Evolutionary conservation across 2,113 vertebrate species (phyloP), one percentile per base, ranked within the genome.

Genomic region (Urocitellus parryii): DNA sequence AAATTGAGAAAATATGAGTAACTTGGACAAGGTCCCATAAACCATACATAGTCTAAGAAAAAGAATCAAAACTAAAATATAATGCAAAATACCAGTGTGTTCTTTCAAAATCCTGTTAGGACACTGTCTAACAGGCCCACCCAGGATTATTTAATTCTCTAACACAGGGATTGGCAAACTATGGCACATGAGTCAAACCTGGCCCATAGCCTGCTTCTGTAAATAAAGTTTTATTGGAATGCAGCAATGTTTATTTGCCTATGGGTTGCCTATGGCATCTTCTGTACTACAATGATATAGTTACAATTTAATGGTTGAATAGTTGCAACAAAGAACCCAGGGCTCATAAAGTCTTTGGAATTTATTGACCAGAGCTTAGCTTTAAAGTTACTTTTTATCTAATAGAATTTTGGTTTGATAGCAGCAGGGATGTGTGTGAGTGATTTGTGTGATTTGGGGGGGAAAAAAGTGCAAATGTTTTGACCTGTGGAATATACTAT

Each of bases 161-260:
- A 94, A 97, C n/a, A 22, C 12, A 86, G 4, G 5, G 4, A 9
- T 63, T 90, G 72, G 29, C 48, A 73, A 93, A 51, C 77, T 39
- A 29, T 61, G 70, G 4, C 4, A 32, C 34, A 18, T 6, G 39
- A 90, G 48, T 67, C 82, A 86, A 92, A 82, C 9, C 25, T 95
- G 48, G 42, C 17, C 65, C 2, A 14, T 89, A 42, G 17, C 25
- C 61, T 86, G 37, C 34, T 88, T 96, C 92, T 53, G 1, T 80
- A 93, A 94, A 94, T 92, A 83, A 94, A 95, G 37, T 80, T 91
- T 91, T 80, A 97, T 87, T 76, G 37, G n/a, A 73, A 91, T 32
- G 91, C 9, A 51, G 25, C 6, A 39, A 27, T 37, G 4, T 51
- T 94, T 42, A 80, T 78, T 90, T 24, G 4, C 37, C 78, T 82